Percentiles rank a stretch among this genome's conserved stretches.
phyloP scores from a whole-genome alignment of 1,140 invertebrate species.

The Aphidius gifuensis region DNA sequence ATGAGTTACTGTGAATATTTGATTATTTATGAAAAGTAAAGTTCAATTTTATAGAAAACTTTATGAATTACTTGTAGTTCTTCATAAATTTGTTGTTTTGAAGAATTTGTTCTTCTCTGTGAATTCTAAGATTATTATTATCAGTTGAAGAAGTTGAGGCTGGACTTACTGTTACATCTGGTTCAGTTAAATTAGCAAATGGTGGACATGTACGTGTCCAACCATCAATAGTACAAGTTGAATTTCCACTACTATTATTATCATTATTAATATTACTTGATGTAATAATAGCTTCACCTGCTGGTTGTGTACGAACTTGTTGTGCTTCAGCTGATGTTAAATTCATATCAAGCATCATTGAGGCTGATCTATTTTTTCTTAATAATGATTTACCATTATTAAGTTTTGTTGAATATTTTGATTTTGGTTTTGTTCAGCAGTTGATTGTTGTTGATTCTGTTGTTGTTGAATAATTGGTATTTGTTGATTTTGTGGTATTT shows the following conservation, averaged over 20 bases:
- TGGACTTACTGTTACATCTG: constrained; percentile 46
- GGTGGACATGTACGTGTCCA: too few relatives aligned
- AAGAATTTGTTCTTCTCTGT: constrained; percentile 65
- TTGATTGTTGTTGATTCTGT: constrained; percentile 41
- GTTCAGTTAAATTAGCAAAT: constrained; percentile 44
- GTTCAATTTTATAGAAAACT: too few relatives aligned
- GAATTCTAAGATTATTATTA: constrained; percentile 43
- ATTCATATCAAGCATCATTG: constrained; percentile 51
- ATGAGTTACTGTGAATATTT: not conserved
- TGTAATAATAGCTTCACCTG: constrained; percentile 40
- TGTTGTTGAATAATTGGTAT: constrained; percentile 31
- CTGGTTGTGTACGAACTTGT: constrained; percentile 55
- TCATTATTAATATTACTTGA: constrained; percentile 41
- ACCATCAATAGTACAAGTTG: too few relatives aligned
- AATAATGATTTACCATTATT: constrained; percentile 56
- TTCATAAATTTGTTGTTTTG: constrained; percentile 74
- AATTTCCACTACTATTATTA: constrained; percentile 44
- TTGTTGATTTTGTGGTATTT: constrained; percentile 32
- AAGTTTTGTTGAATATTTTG: constrained; percentile 47
- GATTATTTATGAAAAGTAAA: too few relatives aligned
- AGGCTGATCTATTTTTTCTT: constrained; percentile 57
- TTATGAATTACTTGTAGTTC: constrained; percentile 63
- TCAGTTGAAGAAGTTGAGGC: constrained; percentile 28
- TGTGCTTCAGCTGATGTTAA: constrained; percentile 59
- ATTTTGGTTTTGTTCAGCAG: constrained; percentile 40